A percentile compares a stretch with the other conserved stretches of the same genome.
Evolutionary conservation across 2,888 invertebrate species (phyloP).

Genomic region (Parnassius apollo): DNA sequence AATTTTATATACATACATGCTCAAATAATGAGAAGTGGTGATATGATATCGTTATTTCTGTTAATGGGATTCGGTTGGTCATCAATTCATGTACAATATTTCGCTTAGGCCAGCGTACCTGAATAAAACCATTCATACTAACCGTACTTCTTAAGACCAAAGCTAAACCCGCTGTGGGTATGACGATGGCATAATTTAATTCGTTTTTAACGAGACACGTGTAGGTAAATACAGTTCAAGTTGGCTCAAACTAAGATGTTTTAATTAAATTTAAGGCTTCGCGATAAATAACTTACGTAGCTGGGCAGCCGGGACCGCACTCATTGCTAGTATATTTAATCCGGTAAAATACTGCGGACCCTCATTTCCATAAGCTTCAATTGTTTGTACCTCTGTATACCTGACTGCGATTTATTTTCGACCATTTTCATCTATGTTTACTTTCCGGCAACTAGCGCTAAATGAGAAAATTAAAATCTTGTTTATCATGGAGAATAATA

Average conservation of each 20-base stretch:
- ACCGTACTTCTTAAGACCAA: slow-evolving; percentile 37
- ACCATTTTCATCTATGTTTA: slow-evolving; percentile 66
- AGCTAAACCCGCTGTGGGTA: slow-evolving; percentile 36
- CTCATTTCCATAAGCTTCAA: slow-evolving; percentile 80
- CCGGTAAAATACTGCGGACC: slow-evolving; percentile 73
- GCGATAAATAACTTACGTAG: slow-evolving; percentile 73
- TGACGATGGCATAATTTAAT: slow-evolving; percentile 52
- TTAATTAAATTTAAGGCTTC: slow-evolving; percentile 78
- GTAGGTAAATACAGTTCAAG: slow-evolving; percentile 50
- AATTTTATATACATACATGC: no score
- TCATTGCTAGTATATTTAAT: slow-evolving; percentile 80
- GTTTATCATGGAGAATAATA: neutral
- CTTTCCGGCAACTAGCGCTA: slow-evolving; percentile 55
- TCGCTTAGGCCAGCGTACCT: neutral
- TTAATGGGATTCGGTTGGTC: no score
- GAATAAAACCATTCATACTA: slow-evolving; percentile 10
- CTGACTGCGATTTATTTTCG: slow-evolving; percentile 67
- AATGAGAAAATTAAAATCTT: slow-evolving; percentile 39
- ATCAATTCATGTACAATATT: neutral
- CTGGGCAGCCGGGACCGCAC: slow-evolving; percentile 61
- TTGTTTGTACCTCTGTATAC: slow-evolving; percentile 71
- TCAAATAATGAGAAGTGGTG: no score
- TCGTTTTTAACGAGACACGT: slow-evolving; percentile 53
- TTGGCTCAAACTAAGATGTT: slow-evolving; percentile 74
- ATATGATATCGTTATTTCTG: no score